Conservation (phyloP, 2,797 vertebrate species). For the Pseudochirops cupreus region DNA sequence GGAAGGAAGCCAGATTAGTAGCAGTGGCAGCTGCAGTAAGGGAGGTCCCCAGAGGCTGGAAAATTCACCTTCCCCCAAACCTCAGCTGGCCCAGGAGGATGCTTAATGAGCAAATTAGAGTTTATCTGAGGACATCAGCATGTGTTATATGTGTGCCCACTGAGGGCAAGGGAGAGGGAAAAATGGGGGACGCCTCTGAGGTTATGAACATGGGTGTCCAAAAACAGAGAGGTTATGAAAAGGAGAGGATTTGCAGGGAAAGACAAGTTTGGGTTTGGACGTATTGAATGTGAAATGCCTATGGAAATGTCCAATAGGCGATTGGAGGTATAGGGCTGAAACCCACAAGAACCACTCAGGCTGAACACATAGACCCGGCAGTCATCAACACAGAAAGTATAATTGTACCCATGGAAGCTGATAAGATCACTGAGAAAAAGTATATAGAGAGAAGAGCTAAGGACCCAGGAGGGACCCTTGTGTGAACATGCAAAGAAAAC, state of each 20-base stretch:
- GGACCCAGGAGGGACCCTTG: neutral
- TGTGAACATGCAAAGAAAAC: neutral
- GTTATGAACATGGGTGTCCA: neutral
- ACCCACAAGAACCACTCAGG: neutral
- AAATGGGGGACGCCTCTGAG: neutral
- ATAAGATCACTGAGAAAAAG: neutral
- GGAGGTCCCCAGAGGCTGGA: neutral
- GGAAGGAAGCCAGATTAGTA: neutral
- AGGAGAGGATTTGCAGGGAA: neutral
- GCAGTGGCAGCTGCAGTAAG: neutral
- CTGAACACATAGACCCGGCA: neutral
- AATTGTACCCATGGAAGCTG: neutral
- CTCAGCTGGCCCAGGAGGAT: neutral
- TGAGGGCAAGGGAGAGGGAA: neutral
- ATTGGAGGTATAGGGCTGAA: neutral
- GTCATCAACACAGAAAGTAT: neutral
- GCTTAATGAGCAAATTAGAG: neutral
- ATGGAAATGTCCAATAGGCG: neutral
- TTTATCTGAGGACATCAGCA: neutral
- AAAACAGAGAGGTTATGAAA: neutral
- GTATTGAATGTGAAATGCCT: neutral
- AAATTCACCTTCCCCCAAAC: neutral
- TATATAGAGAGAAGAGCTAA: neutral
- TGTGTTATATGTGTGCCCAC: neutral
- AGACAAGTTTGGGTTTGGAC: neutral